These are phyloP conservation scores for Nothoprocta pentlandii DNA, from an alignment of 2,113 vertebrate species.

Conservation along the genomic window DNA sequence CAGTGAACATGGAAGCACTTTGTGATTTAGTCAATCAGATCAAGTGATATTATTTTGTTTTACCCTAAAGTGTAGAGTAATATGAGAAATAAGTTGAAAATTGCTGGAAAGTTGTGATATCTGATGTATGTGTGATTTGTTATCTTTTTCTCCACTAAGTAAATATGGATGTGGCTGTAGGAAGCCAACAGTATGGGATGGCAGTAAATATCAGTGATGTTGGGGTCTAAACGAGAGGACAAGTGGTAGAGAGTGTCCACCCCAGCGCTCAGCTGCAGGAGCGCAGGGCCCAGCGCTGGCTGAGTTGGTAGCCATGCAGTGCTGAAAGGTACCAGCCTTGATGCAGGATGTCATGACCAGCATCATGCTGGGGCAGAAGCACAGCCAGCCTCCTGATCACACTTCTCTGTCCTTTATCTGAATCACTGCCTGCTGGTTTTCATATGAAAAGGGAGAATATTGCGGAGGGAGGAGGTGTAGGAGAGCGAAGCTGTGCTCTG, in stretches of 20 bases:
- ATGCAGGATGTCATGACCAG: background rate
- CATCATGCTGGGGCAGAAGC: background rate
- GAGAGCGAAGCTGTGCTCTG: fast-evolving
- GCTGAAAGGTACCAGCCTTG: fast-evolving
- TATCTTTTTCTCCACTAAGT: background rate
- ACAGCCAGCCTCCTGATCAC: background rate
- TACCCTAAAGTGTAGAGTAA: background rate
- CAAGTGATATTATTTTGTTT: background rate
- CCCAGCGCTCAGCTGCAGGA: background rate
- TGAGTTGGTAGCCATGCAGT: background rate
- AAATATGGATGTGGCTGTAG: background rate
- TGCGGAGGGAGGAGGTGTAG: background rate
- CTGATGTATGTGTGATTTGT: background rate
- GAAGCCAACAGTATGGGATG: background rate
- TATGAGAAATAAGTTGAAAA: background rate
- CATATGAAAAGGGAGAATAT: background rate
- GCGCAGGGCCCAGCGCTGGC: background rate
- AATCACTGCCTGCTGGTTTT: background rate
- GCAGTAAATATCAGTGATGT: background rate
- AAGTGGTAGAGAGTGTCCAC: background rate
- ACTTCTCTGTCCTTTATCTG: background rate
- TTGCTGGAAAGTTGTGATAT: background rate
- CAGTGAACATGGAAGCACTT: background rate
- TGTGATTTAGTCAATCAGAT: background rate
- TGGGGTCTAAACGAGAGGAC: background rate